These are phyloP conservation scores for Otocyon megalotis DNA, from an alignment of 2,113 vertebrate species.

Conservation along the genomic window DNA sequence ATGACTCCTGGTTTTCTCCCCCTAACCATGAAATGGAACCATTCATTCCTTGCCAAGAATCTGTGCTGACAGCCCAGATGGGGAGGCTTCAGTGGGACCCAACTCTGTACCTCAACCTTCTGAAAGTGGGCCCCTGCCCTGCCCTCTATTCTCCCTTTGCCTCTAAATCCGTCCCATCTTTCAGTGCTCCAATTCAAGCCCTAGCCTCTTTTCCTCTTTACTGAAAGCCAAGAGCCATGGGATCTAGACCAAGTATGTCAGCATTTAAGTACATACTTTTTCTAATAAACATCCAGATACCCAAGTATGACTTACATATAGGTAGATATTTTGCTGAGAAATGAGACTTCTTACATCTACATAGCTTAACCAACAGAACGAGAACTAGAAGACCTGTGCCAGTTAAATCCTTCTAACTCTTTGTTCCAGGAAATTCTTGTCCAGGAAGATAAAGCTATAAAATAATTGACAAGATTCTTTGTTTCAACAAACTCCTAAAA, in stretches of 20 bases:
- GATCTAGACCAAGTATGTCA: background rate
- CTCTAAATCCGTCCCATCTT: background rate
- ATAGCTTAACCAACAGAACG: background rate
- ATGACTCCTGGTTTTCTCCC: background rate
- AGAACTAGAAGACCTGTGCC: background rate
- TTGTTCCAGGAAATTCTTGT: background rate
- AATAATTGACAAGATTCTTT: background rate
- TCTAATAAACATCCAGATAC: background rate
- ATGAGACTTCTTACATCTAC: background rate
- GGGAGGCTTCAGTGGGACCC: background rate
- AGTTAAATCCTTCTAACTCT: background rate
- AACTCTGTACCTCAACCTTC: background rate
- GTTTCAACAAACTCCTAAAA: background rate
- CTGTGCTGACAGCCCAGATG: background rate
- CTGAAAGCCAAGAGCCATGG: background rate
- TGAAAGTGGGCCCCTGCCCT: background rate
- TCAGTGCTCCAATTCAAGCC: background rate
- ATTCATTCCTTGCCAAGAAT: background rate
- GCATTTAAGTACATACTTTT: background rate
- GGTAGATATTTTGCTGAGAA: background rate
- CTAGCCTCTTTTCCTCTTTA: background rate
- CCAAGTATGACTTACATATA: background rate
- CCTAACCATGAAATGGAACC: background rate
- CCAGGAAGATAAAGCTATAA: background rate
- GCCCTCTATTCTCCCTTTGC: background rate